These are phyloP conservation scores for Furcula furcula DNA, from an alignment of 2,888 invertebrate genomes.

Conservation along the genomic window DNA sequence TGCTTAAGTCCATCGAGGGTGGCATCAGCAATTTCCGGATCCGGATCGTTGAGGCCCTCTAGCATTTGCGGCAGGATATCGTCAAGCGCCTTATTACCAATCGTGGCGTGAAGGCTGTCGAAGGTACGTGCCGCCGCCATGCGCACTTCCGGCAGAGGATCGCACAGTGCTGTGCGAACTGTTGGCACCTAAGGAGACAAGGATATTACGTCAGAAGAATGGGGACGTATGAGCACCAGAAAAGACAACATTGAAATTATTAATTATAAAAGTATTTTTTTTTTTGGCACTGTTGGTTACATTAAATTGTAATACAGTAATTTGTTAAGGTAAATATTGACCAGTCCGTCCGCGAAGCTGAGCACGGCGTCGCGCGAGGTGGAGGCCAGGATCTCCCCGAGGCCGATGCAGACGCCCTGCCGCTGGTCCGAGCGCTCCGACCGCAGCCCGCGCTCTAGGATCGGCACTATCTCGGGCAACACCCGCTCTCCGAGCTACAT, in stretches of 20 bases:
- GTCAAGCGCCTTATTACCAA: constrained; percentile 96
- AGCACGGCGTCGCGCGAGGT: constrained; percentile 97
- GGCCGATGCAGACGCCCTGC: constrained; percentile 98
- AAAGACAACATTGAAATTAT: too few relatives aligned
- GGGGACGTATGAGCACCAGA: too few relatives aligned
- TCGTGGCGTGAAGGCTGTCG: constrained; percentile 96
- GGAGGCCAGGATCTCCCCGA: constrained; percentile 98
- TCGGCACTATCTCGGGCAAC: constrained; percentile 98
- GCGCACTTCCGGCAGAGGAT: constrained; percentile 95
- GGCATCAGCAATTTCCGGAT: constrained; percentile 91
- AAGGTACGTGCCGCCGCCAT: constrained; percentile 98
- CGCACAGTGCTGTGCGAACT: constrained; percentile 96
- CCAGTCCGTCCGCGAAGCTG: constrained; percentile 79
- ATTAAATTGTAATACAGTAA: too few relatives aligned
- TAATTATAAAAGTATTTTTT: too few relatives aligned
- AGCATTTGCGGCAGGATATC: constrained; percentile 97
- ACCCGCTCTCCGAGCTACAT: constrained; percentile 98
- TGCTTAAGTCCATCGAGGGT: constrained; percentile 97
- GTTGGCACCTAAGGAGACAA: too few relatives aligned
- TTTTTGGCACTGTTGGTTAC: too few relatives aligned
- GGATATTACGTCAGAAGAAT: too few relatives aligned
- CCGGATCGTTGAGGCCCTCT: constrained; percentile 86
- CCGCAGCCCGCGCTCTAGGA: constrained; percentile 95
- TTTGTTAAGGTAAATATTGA: too few relatives aligned
- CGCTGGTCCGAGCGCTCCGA: constrained; percentile 96